phyloP scores from a whole-genome alignment of 2,888 invertebrate genomes.

The Ormyrus pomaceus region DNA sequence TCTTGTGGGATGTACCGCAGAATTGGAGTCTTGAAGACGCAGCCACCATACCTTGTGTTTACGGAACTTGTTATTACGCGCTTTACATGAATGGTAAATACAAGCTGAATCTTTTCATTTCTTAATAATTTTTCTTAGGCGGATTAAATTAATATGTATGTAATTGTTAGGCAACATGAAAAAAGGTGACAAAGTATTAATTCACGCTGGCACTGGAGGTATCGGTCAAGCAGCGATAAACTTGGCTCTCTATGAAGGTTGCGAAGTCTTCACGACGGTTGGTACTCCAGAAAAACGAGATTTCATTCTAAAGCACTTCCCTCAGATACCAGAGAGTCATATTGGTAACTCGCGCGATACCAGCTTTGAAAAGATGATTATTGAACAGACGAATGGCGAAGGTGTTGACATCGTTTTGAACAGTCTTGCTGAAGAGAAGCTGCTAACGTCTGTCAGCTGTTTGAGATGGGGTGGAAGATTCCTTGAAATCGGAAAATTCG shows the following conservation, averaged over 20 bases:
- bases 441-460: slow-evolving; percentile 83
- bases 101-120: not conserved
- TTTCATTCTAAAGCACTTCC: slow-evolving; percentile 79
- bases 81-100: slow-evolving; percentile 78
- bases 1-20: slow-evolving; percentile 79
- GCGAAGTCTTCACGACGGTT: slow-evolving; percentile 81
- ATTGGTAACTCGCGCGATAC: slow-evolving; percentile 93
- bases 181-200: slow-evolving; percentile 75
- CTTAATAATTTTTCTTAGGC: not conserved
- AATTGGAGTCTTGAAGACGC: slow-evolving; percentile 81
- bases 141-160: not conserved
- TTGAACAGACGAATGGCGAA: slow-evolving; percentile 86
- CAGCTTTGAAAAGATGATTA: slow-evolving; percentile 91
- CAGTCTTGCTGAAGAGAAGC: slow-evolving; percentile 93
- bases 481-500: slow-evolving; percentile 91
- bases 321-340: slow-evolving; percentile 79
- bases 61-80: slow-evolving; percentile 80
- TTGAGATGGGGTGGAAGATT: slow-evolving; percentile 82
- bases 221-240: slow-evolving; percentile 84
- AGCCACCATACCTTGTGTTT: slow-evolving; percentile 82
- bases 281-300: slow-evolving; percentile 78
- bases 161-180: slow-evolving; percentile 75
- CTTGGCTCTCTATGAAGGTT: slow-evolving; percentile 79
- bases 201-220: slow-evolving; percentile 78
- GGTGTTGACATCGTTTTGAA: slow-evolving; percentile 96